Percentiles rank a stretch among this genome's conserved stretches.
These are phyloP conservation scores for Manacus vitellinus DNA, from an alignment of 2,113 vertebrate genomes.

Conservation along the genomic window DNA sequence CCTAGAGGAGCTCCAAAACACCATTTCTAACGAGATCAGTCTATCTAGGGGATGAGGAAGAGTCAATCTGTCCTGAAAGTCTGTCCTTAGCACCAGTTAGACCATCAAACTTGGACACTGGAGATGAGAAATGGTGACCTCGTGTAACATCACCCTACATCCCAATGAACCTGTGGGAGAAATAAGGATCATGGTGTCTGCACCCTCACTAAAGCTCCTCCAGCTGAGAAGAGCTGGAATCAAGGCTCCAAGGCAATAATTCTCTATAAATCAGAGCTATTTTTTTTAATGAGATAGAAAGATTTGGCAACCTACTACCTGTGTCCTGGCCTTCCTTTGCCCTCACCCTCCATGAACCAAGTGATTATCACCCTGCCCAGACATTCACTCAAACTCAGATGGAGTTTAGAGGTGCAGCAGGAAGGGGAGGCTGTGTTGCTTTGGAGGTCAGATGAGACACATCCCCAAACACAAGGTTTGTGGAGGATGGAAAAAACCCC, in stretches of 20 bases:
- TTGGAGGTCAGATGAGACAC: neutral
- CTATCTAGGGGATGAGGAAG: neutral
- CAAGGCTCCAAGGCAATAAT: neutral
- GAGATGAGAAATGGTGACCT: neutral
- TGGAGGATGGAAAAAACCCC: neutral
- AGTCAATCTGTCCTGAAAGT: neutral
- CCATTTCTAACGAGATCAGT: neutral
- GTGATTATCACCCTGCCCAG: neutral
- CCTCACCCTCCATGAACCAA: neutral
- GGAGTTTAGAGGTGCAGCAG: neutral
- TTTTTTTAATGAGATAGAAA: neutral
- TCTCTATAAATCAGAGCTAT: neutral
- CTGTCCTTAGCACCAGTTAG: neutral
- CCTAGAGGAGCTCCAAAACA: neutral
- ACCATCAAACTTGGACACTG: accelerated
- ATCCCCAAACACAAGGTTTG: neutral
- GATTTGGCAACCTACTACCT: neutral
- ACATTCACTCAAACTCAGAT: accelerated
- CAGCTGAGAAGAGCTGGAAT: neutral
- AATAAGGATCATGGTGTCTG: neutral
- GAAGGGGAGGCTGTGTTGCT: accelerated
- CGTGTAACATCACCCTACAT: too few species aligned
- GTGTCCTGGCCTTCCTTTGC: neutral
- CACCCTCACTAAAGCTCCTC: neutral
- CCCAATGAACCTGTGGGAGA: neutral